Base-by-base conservation (phyloP, 2,888 invertebrate genomes). In the Nasonia oneida region DNA sequence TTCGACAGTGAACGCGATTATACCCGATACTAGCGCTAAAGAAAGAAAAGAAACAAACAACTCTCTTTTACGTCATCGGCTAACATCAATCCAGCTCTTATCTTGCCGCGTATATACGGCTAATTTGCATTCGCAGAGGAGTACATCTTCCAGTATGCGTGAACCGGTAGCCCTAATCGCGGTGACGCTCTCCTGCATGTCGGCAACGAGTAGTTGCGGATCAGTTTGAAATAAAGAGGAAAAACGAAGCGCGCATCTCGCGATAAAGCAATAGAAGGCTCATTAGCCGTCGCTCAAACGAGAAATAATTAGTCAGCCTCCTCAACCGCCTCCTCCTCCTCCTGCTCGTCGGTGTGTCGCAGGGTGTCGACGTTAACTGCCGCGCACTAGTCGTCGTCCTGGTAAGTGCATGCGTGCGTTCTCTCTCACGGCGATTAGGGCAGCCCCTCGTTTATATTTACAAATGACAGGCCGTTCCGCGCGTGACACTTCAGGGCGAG, bases 261-360 rank as follows among this genome's bases (percentile, higher is more conserved):
- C 79, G 79, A 79, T 70, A 70, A 79, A 64, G 42, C 50, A 79
- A 79, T 79, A 67, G 67, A 79, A 50, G 47, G 70, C 79, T 80
- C 79, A 80, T 80, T 80, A 80, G 79, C 70, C 79, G 53, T 80
- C 79, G 70, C 37, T 80, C 70, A 71, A 80, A 80, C 70, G 79
- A 80, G 79, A 80, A 70, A 80, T 80, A 80, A 80, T 80, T 80
- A 80, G 79, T 71, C 70, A 33, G n/a, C n/a, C 10, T 12, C 53
- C 57, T 5, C 29, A 29, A 29, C 10, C 39, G 23, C 76, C 57
- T 57, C n/a, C 57, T 37, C 5, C 37, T 37, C 37, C 23, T 5
- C 12, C 53, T 53, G 15, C 53, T 61, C 57, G 57, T 61, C 67
- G 23, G 14, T 67, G n/a, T 67, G 67, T 67, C 33, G 67, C 29